These are phyloP conservation scores for Amblyjoppa proteus DNA, from an alignment of 2,888 invertebrate species.

Conservation along the genomic window DNA sequence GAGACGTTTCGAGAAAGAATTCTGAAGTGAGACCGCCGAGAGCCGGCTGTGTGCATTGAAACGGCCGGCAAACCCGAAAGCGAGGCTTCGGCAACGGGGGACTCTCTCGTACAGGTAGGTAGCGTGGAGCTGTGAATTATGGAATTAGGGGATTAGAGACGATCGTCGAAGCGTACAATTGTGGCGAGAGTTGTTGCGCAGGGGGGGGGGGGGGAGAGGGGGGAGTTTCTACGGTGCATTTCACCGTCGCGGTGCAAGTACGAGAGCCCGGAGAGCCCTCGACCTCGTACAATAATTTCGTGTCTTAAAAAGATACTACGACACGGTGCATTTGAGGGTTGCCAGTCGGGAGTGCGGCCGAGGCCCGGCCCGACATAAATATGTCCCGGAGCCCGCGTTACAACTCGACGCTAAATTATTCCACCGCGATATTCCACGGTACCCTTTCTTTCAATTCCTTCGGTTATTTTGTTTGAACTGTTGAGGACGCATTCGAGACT, in stretches of 20 bases:
- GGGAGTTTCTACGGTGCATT: conserved; percentile 33
- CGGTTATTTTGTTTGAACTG: conserved; percentile 16
- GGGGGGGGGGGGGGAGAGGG: conserved; percentile 56
- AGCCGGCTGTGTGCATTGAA: conserved; percentile 30
- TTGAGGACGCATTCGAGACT: neutral
- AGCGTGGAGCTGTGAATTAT: conserved; percentile 68
- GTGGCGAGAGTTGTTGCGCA: conserved; percentile 63
- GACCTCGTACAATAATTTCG: conserved; percentile 66
- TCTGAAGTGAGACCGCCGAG: too few relatives aligned
- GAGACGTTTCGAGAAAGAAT: conserved; percentile 6
- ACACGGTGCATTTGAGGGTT: conserved; percentile 45
- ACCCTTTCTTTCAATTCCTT: conserved; percentile 5
- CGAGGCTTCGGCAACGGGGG: neutral
- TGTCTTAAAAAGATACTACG: conserved; percentile 63
- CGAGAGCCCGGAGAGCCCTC: conserved; percentile 27
- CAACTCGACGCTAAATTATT: conserved; percentile 51
- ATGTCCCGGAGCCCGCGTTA: conserved; percentile 50
- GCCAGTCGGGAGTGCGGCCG: conserved; percentile 1
- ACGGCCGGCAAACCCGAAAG: conserved; percentile 45
- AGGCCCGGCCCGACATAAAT: conserved; percentile 44
- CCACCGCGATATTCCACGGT: conserved; percentile 3
- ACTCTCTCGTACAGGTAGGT: conserved; percentile 30
- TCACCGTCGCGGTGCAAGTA: conserved; percentile 27
- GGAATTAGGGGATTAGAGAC: conserved; percentile 73
- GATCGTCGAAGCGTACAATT: conserved; percentile 70